phyloP scores from a whole-genome alignment of 2,113 vertebrate genomes.

The Vidua macroura region DNA sequence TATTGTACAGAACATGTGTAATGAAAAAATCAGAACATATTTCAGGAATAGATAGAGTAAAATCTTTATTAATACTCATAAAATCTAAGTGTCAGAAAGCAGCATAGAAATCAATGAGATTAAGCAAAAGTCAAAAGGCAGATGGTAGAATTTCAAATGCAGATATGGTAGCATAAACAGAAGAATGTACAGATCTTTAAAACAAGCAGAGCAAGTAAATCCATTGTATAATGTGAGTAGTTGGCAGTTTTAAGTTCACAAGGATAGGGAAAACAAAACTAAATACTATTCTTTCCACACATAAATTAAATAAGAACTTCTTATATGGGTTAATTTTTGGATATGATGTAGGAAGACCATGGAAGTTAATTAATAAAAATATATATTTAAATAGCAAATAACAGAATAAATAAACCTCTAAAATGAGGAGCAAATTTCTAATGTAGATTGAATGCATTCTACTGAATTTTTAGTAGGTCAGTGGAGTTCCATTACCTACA shows the following conservation, averaged over 20 bases:
- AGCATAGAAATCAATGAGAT: constrained; percentile 31
- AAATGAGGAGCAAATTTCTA: not conserved
- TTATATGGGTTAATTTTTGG: not conserved
- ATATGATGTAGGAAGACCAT: not conserved
- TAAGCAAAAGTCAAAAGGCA: constrained; percentile 53
- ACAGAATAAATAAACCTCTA: not conserved
- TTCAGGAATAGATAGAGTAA: constrained; percentile 36
- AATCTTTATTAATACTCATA: constrained; percentile 58
- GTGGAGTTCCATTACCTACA: not conserved
- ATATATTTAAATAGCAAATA: not conserved
- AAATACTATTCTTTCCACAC: not conserved
- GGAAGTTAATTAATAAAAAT: not conserved
- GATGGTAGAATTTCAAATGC: not conserved
- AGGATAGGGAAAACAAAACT: not conserved
- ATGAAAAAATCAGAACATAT: constrained; percentile 6
- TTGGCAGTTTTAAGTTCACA: not conserved
- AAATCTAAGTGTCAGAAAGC: constrained; percentile 32
- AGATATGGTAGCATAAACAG: not conserved
- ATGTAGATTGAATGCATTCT: not conserved
- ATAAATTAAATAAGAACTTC: not conserved
- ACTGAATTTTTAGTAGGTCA: not conserved
- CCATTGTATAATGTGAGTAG: not conserved
- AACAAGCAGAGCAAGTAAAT: not conserved
- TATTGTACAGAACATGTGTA: constrained; percentile 26
- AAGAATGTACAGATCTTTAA: not conserved